phyloP scores from a whole-genome alignment of 2,113 vertebrate species.

The Rana temporaria region DNA sequence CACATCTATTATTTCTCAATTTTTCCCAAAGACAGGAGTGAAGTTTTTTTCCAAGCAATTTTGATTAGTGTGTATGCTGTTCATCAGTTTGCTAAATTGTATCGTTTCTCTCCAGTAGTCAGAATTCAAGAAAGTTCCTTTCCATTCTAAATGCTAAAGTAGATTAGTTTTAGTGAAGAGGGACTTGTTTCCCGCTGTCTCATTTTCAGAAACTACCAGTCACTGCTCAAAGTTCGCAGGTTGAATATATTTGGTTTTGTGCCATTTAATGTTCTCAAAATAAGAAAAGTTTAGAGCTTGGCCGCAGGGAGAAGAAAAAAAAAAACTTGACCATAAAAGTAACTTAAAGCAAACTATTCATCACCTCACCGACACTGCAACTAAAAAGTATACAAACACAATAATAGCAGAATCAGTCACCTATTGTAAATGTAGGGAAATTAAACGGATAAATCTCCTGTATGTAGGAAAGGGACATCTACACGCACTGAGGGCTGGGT shows the following conservation, averaged over 20 bases:
- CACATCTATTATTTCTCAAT: conserved; percentile 44
- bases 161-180: conserved; percentile 53
- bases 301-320: too few relatives aligned
- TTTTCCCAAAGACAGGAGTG: conserved; percentile 34
- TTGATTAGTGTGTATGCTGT: conserved; percentile 51
- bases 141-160: conserved; percentile 52
- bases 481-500: too few relatives aligned
- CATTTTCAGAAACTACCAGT: conserved; percentile 42
- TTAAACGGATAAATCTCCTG: too few relatives aligned
- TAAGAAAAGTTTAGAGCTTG: conserved; percentile 9
- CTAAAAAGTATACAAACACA: too few relatives aligned
- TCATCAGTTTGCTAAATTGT: conserved; percentile 54
- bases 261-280: conserved; percentile 30
- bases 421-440: too few relatives aligned
- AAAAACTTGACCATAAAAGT: too few relatives aligned
- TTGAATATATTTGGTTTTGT: conserved; percentile 35
- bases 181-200: conserved; percentile 36
- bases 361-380: too few relatives aligned
- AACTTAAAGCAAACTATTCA: too few relatives aligned
- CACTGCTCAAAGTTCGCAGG: conserved; percentile 18
- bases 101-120: conserved; percentile 53
- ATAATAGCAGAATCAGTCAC: too few relatives aligned
- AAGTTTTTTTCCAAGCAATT: conserved; percentile 45
- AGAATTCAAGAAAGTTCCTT: conserved; percentile 47
- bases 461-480: too few relatives aligned